Percentiles rank a stretch among this genome's conserved stretches.
These are phyloP conservation scores for Plagodis dolabraria DNA, from an alignment of 2,888 invertebrate species.

Conservation along the genomic window DNA sequence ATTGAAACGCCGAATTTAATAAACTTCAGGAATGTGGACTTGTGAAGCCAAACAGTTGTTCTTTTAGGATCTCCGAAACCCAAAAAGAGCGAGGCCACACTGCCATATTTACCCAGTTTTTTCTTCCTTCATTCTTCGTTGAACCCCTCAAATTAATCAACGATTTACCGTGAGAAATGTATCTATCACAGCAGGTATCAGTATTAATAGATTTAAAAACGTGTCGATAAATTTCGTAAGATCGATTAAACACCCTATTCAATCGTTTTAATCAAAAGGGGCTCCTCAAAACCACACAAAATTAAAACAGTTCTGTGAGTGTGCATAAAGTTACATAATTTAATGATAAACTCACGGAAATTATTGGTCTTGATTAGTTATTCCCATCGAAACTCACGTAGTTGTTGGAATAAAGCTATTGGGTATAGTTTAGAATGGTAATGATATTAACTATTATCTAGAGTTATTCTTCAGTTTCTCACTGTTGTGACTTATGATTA, in stretches of 20 bases:
- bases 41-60: too few relatives aligned
- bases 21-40: too few relatives aligned
- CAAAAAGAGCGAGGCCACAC: too few relatives aligned
- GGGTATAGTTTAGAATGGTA: too few relatives aligned
- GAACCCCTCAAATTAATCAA: slow-evolving; percentile 1
- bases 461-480: too few relatives aligned
- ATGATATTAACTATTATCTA: too few relatives aligned
- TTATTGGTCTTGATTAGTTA: slow-evolving; percentile 34
- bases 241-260: slow-evolving; percentile 42
- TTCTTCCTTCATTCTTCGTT: too few relatives aligned
- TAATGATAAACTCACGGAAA: neutral
- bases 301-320: slow-evolving; percentile 9
- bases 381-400: slow-evolving; percentile 45
- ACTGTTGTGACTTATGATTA: too few relatives aligned
- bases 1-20: too few relatives aligned
- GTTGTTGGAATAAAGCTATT: too few relatives aligned
- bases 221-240: slow-evolving; percentile 49
- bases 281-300: neutral
- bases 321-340: slow-evolving; percentile 17
- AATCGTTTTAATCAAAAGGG: slow-evolving; percentile 27
- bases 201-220: slow-evolving; percentile 32
- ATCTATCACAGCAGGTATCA: slow-evolving; percentile 39
- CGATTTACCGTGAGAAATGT: slow-evolving; percentile 41
- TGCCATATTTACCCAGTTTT: too few relatives aligned
- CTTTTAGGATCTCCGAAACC: too few relatives aligned